Evolutionary conservation across 2,113 vertebrate species (phyloP).

Genomic region (Motacilla alba): DNA sequence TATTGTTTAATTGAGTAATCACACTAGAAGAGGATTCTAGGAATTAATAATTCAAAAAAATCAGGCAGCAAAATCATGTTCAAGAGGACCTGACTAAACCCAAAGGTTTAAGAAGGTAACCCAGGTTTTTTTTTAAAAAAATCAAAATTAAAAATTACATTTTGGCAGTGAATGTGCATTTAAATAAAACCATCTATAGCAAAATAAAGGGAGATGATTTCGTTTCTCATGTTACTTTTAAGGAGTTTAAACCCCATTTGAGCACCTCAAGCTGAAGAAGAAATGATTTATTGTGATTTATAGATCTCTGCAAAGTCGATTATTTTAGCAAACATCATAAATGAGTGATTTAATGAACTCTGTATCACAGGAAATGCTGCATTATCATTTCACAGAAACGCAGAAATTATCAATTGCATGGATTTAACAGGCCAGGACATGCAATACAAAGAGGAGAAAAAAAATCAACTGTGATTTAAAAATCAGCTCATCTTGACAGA

Average conservation of each 20-base stretch:
- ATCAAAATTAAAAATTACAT: not conserved
- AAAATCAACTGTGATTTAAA: not conserved
- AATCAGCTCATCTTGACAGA: not conserved
- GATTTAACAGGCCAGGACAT: not conserved
- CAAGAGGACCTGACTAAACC: not conserved
- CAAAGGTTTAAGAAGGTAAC: not conserved
- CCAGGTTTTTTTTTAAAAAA: not conserved
- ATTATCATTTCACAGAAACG: not conserved
- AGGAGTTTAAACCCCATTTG: not conserved
- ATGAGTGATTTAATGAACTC: not conserved
- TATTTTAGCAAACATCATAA: not conserved
- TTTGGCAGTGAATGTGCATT: not conserved
- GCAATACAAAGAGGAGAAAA: not conserved
- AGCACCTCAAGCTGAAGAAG: not conserved
- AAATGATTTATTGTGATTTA: not conserved
- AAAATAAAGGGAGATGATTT: not conserved
- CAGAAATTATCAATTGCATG: accelerated
- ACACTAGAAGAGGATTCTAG: not conserved
- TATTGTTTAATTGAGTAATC: too few relatives aligned
- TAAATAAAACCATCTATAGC: not conserved
- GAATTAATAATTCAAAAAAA: not conserved
- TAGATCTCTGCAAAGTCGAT: not conserved
- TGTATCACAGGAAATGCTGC: not conserved
- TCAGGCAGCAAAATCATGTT: not conserved
- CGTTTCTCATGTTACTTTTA: not conserved